phyloP scores from a whole-genome alignment of 2,113 vertebrate genomes.

The Rhineura floridana region DNA sequence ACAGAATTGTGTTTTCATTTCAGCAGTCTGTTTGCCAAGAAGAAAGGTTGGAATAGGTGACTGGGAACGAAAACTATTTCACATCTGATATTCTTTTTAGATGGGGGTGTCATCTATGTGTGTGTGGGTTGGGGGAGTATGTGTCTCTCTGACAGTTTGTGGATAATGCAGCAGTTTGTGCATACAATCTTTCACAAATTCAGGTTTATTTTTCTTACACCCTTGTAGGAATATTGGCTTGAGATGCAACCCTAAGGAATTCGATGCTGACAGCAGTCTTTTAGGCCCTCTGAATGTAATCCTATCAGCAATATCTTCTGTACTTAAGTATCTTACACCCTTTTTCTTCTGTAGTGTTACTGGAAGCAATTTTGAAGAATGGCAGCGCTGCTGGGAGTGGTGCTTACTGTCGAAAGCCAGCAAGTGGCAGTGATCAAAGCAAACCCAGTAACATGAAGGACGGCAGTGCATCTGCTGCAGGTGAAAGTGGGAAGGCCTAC shows the following conservation, averaged over 20 bases:
- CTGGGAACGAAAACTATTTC: not conserved
- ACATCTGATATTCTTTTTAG: not conserved
- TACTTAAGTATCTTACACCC: conserved; percentile 28
- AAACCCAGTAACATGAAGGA: conserved; percentile 71
- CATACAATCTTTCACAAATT: too few relatives aligned
- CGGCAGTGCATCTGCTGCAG: conserved; percentile 58
- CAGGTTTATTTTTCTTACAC: too few relatives aligned
- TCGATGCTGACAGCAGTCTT: not conserved
- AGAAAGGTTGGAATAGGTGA: not conserved
- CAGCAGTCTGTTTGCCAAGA: too few relatives aligned
- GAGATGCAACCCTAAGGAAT: not conserved
- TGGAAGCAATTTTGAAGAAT: conserved; percentile 89
- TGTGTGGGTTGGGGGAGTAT: not conserved
- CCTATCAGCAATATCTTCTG: not conserved
- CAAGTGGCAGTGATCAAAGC: conserved; percentile 70
- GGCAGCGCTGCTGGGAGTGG: conserved; percentile 86
- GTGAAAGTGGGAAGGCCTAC: conserved; percentile 84
- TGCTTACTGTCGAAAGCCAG: conserved; percentile 79
- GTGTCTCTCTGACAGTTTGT: too few relatives aligned
- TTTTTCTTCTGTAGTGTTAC: conserved; percentile 77
- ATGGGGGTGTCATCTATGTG: not conserved
- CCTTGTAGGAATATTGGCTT: too few relatives aligned
- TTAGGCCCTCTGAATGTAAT: not conserved
- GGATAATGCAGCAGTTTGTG: too few relatives aligned
- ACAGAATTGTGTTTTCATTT: too few relatives aligned